Evolutionary conservation across 2,113 vertebrate species (phyloP).

Genomic region (Anoplopoma fimbria): DNA sequence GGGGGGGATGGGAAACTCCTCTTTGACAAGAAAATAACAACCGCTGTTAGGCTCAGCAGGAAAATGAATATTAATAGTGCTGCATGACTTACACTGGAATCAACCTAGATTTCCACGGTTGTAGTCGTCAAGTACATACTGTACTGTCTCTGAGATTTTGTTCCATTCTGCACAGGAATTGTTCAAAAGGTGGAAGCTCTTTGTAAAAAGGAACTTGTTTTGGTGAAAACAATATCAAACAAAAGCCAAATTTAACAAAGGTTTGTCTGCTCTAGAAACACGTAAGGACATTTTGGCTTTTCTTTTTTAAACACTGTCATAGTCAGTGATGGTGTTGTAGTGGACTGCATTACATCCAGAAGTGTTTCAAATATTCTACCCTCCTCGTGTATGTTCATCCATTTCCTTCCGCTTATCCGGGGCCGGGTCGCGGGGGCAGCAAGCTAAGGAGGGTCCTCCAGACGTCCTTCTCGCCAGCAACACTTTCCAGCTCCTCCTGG

Average conservation of each 20-base stretch:
- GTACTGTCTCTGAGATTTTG: background rate
- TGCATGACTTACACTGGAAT: constrained; percentile 30
- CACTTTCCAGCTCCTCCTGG: too few relatives aligned
- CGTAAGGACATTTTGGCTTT: too few relatives aligned
- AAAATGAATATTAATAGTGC: constrained; percentile 60
- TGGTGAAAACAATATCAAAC: background rate
- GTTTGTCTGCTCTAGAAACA: background rate
- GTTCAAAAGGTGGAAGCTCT: background rate
- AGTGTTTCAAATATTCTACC: background rate
- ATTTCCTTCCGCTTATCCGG: too few relatives aligned
- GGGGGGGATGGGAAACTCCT: constrained; percentile 20
- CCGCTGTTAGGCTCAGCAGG: constrained; percentile 39
- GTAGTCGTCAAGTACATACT: background rate
- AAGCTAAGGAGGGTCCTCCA: too few relatives aligned
- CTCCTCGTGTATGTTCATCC: background rate
- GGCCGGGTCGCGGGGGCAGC: too few relatives aligned
- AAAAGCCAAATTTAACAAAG: background rate
- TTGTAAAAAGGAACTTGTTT: background rate
- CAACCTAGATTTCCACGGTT: constrained; percentile 17
- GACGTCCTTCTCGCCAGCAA: too few relatives aligned
- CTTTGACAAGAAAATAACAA: constrained; percentile 52
- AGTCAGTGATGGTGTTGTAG: too few relatives aligned
- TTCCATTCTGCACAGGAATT: background rate
- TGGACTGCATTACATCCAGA: too few relatives aligned
- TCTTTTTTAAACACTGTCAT: too few relatives aligned